Percentiles rank a stretch among this genome's conserved stretches.
phyloP scores from a whole-genome alignment of 2,113 vertebrate species.

The Alligator mississippiensis region DNA sequence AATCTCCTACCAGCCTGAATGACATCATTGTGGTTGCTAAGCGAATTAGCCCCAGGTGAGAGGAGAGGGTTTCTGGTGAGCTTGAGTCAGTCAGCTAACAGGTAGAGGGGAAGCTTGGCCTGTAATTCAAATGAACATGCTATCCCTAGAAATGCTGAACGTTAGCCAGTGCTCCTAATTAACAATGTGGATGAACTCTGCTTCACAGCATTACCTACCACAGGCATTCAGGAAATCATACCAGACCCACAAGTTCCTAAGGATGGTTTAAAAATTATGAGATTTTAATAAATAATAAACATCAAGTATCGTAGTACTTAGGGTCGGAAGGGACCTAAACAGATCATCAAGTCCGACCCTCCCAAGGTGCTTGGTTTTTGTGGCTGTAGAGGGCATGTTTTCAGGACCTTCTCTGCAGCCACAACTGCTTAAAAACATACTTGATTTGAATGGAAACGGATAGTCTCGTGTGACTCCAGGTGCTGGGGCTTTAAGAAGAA shows the following conservation, averaged over 20 bases:
- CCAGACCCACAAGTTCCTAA: not conserved
- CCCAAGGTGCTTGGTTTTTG: not conserved
- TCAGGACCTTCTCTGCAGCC: not conserved
- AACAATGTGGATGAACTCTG: not conserved
- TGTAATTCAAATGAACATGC: not conserved
- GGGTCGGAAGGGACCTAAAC: too few species aligned
- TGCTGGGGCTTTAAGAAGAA: not conserved
- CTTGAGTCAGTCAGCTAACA: rapidly evolving
- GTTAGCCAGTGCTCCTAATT: not conserved
- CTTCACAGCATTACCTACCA: not conserved
- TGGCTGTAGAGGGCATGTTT: not conserved
- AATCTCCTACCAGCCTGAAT: constrained; percentile 90
- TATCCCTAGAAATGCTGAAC: too few species aligned
- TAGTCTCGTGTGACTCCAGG: not conserved
- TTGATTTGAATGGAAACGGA: not conserved
- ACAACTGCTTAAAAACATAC: not conserved
- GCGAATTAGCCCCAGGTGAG: constrained; percentile 95
- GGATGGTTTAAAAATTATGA: not conserved
- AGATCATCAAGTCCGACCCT: not conserved
- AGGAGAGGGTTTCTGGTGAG: rapidly evolving
- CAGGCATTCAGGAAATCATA: not conserved
- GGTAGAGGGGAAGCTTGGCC: rapidly evolving
- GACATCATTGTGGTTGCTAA: constrained; percentile 97
- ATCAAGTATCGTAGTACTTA: too few species aligned
- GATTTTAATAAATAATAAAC: not conserved